Base-by-base conservation (phyloP, 1,140 invertebrate genomes). In the Neodiprion pinetum region DNA sequence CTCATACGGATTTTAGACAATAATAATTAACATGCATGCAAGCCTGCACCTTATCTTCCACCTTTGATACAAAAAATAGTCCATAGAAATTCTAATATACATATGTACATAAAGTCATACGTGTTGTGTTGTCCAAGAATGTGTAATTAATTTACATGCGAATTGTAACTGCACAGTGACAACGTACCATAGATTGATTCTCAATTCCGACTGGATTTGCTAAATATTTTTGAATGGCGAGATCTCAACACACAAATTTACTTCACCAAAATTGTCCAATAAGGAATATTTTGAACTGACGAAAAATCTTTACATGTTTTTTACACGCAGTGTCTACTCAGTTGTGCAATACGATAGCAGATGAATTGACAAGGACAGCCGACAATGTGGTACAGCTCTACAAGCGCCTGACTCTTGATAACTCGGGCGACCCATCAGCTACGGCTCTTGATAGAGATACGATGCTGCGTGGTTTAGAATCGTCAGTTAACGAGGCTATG, bases 311-410 rank as follows among this genome's bases (percentile, higher is more conserved):
- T 61, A 69, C 23, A 66, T 82, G 72, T 79, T 88, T 87, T 61
- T 61, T 9, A 14, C 53, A 61, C 53, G 1, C 88, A 93, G 92
- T 93, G 76, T 91, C 92, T 7, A 90, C 90, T 12, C 90, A 92
- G 83, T 83, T 93, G 67, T 93, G 92, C 79, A 89, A 91, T 48
- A 91, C 92, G 28, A 89, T 93, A 65, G 91, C 92, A 12, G 90
- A 92, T 72, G 91, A 93, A 81, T 82, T 93, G 69, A 92, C 91
- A 11, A 85, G 89, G 76, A 91, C 92, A 1, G 92, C 92, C 0
- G 90, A 92, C 74, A 92, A 92, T 74, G 92, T 93, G 14, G 92
- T 92, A 0, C 90, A 92, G 79, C 84, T 94, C 53, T 93, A 93
- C 83, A 90, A 92, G 73, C 89, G 90, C 66, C 81, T 93, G 5